These are phyloP conservation scores for Portevinia maculata DNA, from an alignment of 2,888 invertebrate genomes.

Conservation along the genomic window DNA sequence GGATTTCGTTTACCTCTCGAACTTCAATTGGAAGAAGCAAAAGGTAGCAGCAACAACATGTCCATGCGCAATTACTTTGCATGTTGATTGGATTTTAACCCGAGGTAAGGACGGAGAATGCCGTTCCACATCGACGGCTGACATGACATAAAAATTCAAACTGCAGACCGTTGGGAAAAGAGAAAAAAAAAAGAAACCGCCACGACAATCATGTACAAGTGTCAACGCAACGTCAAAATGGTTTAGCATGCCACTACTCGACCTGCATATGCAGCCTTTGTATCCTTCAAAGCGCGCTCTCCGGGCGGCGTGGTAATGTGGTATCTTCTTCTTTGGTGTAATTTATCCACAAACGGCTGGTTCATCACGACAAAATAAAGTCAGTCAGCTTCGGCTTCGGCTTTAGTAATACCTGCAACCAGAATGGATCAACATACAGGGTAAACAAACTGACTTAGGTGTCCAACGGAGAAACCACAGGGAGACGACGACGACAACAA, in stretches of 20 bases:
- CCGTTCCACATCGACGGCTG: constrained; percentile 51
- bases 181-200: constrained; percentile 25
- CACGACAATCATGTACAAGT: constrained; percentile 71
- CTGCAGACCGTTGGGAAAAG: constrained; percentile 52
- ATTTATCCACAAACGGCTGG: constrained; percentile 43
- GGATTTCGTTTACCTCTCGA: neutral
- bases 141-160: constrained; percentile 70
- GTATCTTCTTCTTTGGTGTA: constrained; percentile 28
- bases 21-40: constrained; percentile 34
- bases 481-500: constrained; percentile 28
- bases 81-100: constrained; percentile 73
- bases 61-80: constrained; percentile 71
- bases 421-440: constrained; percentile 36
- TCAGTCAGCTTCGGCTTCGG: constrained; percentile 18
- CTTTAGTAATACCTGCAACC: neutral
- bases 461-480: constrained; percentile 66
- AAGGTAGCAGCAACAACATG: constrained; percentile 65
- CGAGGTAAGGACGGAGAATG: constrained; percentile 53
- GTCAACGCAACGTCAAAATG: constrained; percentile 72
- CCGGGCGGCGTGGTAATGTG: constrained; percentile 29
- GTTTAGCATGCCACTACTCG: constrained; percentile 61
- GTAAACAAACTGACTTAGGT: constrained; percentile 58
- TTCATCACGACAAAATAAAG: constrained; percentile 64
- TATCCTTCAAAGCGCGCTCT: constrained; percentile 16
- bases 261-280: constrained; percentile 63